Conservation (phyloP, 2,113 vertebrate species). For the Epinephelus moara region DNA sequence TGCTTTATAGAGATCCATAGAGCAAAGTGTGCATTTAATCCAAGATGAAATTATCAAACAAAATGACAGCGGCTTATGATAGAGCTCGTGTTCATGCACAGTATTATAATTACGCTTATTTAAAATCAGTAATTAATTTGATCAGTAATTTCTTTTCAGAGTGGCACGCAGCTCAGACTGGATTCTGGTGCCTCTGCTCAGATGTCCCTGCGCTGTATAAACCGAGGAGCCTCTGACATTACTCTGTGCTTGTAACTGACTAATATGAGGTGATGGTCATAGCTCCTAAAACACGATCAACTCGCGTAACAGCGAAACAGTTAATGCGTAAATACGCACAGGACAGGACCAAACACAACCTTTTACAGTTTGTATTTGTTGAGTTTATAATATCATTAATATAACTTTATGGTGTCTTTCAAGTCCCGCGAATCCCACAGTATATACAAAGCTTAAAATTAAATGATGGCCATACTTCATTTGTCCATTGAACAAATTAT, state of each 20-base stretch:
- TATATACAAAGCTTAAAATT: too few relatives aligned
- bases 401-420: too few relatives aligned
- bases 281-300: neutral
- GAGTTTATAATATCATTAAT: too few relatives aligned
- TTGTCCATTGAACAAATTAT: too few relatives aligned
- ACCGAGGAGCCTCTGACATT: neutral
- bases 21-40: constrained; percentile 2
- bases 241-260: too few relatives aligned
- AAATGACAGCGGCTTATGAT: neutral
- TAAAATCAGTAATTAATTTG: too few relatives aligned
- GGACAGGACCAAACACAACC: neutral
- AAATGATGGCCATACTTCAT: too few relatives aligned
- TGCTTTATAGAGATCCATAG: neutral
- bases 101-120: neutral
- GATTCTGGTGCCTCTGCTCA: neutral
- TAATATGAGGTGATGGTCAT: neutral
- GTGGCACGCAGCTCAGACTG: neutral
- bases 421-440: too few relatives aligned
- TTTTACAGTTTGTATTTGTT: too few relatives aligned
- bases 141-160: neutral
- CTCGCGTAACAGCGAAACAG: too few relatives aligned
- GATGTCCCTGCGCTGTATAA: too few relatives aligned
- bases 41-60: neutral
- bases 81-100: too few relatives aligned
- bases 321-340: neutral